Base-by-base conservation (phyloP, 92 coral and sea anemone genomes). In the Isaurus tuberculatus region DNA sequence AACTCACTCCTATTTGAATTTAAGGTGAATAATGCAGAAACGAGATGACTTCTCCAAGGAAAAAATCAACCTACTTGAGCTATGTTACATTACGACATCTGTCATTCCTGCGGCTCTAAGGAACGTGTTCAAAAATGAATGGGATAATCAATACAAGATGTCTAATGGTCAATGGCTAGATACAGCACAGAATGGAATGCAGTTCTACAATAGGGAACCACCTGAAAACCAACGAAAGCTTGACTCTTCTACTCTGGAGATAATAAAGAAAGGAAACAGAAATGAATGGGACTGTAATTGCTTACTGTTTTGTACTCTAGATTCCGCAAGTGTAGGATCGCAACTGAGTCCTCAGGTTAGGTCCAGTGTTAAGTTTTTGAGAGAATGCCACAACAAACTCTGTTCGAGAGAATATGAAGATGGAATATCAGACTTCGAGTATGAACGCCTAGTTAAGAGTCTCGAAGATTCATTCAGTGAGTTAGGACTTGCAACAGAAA, bases 241-340 rank as follows among this genome's bases (percentile, higher is more conserved):
- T 81, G 82, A 63, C 42, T 43, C 22, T 55, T 70, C 51, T 17
- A 64, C 64, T 10, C 75, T 90, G n/a, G 8, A 14, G n/a, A 73
- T 69, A 17, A 77, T 83, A 20, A 40, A 14, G 13, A 72, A 79
- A 32, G 93, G 93, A 2, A 79, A 87, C 71, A 71, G 81, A 15
- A 68, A 78, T 37, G 83, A 87, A 26, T 90, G 91, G 93, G 88
- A 90, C 80, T 90, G 91, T 20, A 90, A 81, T 15, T 60, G 70
- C 5, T 63, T 91, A 67, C 86, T 81, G 49, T 88, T 88, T 81
- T 86, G 74, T 5, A 81, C 88, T 27, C 85, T 91, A 15, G 89
- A 66, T 43, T 84, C 94, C 13, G 32, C 48, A 8, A 84, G 87
- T 32, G 70, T 91, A 4, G 94, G 94, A 0, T 17, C 7, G 3